A percentile compares a stretch with the other conserved stretches of the same genome.
Evolutionary conservation across 2,113 vertebrate genomes (phyloP).

Genomic region (Ptilonorhynchus violaceus): DNA sequence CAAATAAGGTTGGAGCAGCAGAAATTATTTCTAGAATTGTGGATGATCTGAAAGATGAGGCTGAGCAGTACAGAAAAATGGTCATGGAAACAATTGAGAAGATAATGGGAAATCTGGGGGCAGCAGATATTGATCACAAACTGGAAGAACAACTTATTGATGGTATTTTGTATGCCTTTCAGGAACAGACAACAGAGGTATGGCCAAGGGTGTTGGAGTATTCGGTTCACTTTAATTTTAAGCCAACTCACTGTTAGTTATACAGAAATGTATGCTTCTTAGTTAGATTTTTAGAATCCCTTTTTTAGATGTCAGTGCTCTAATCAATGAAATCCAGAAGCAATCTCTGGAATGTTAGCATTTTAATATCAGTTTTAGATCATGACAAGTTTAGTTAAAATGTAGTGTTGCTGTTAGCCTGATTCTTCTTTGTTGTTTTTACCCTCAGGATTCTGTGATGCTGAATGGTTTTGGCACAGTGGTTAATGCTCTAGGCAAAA

Average conservation of each 20-base stretch:
- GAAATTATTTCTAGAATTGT: conserved; percentile 98
- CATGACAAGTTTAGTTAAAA: not conserved
- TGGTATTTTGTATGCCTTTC: conserved; percentile 96
- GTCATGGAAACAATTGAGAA: conserved; percentile 99
- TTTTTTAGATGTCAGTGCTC: not conserved
- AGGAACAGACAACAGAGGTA: conserved; percentile 98
- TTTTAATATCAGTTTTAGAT: not conserved
- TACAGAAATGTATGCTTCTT: not conserved
- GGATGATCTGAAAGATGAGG: conserved; percentile 97
- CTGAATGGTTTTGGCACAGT: conserved; percentile 97
- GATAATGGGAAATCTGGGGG: conserved; percentile 97
- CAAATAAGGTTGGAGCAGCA: conserved; percentile 97
- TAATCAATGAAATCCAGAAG: not conserved
- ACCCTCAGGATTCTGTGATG: conserved; percentile 93
- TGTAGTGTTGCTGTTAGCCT: not conserved
- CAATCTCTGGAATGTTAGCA: not conserved
- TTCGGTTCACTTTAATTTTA: not conserved
- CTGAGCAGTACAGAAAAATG: conserved; percentile 99
- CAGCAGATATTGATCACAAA: conserved; percentile 98
- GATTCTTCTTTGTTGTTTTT: not conserved
- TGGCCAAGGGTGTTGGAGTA: not conserved
- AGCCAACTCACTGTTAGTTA: not conserved
- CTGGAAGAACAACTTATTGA: conserved; percentile 98
- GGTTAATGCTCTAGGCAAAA: conserved; percentile 96
- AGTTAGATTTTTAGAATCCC: not conserved